phyloP scores from a whole-genome alignment of 2,797 vertebrate species.

The Lycodopsis pacificus region DNA sequence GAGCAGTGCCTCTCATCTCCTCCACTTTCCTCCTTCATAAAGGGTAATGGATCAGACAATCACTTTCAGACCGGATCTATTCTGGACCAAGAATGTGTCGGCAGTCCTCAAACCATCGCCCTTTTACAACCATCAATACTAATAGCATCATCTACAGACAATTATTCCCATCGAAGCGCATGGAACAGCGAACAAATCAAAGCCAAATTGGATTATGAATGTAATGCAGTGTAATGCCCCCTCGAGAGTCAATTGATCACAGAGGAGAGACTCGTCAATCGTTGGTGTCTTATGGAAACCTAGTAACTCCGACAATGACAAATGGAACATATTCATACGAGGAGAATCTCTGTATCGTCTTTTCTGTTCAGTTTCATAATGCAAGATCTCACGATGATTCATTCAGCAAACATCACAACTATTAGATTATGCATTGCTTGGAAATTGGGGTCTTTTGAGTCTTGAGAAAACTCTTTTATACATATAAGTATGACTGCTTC shows the following conservation, averaged over 20 bases:
- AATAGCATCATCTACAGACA: slow-evolving; percentile 86
- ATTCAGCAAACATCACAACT: neutral
- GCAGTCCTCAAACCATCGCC: slow-evolving; percentile 81
- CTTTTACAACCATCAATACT: slow-evolving; percentile 86
- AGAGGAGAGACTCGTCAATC: slow-evolving; percentile 81
- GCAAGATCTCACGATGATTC: neutral
- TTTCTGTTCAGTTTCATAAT: slow-evolving; percentile 20
- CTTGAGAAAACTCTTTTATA: neutral
- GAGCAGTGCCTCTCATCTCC: slow-evolving; percentile 56
- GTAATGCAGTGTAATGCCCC: slow-evolving; percentile 84
- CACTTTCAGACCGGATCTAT: slow-evolving; percentile 82
- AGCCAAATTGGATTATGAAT: slow-evolving; percentile 87
- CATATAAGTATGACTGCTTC: slow-evolving; percentile 26
- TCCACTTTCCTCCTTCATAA: slow-evolving; percentile 76
- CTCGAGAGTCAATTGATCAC: slow-evolving; percentile 85
- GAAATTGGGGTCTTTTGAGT: neutral
- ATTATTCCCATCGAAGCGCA: slow-evolving; percentile 85
- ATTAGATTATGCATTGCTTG: neutral
- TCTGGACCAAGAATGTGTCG: slow-evolving; percentile 83
- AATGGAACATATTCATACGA: slow-evolving; percentile 40
- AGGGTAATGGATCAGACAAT: slow-evolving; percentile 84
- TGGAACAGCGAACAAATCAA: slow-evolving; percentile 87
- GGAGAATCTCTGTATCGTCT: slow-evolving; percentile 16
- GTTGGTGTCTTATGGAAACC: slow-evolving; percentile 75
- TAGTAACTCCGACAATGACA: slow-evolving; percentile 64